phyloP scores from a whole-genome alignment of 2,888 invertebrate species.

The Folsomia candida region DNA sequence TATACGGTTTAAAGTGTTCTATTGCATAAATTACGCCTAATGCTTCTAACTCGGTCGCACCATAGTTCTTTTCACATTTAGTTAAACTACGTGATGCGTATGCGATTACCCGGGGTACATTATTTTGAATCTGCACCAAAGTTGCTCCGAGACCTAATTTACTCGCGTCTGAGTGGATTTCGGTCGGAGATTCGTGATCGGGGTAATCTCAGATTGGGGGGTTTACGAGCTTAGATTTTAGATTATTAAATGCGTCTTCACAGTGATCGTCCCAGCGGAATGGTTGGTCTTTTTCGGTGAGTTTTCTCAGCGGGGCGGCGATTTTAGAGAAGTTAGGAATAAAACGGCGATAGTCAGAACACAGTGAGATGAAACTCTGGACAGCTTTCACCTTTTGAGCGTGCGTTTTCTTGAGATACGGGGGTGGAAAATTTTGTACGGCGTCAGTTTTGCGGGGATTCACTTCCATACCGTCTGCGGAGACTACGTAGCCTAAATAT shows the following conservation, averaged over 20 bases:
- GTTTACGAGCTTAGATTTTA: conserved; percentile 14
- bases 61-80: conserved; percentile 52
- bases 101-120: conserved; percentile 14
- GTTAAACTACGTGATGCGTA: conserved; percentile 43
- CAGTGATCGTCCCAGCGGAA: conserved; percentile 28
- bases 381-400: too few relatives aligned
- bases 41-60: conserved; percentile 54
- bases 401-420: too few relatives aligned
- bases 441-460: conserved; percentile 1
- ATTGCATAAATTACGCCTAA: too few relatives aligned
- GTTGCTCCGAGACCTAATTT: too few relatives aligned
- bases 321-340: too few relatives aligned
- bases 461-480: neutral
- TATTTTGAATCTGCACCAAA: too few relatives aligned
- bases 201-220: conserved; percentile 25
- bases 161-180: too few relatives aligned
- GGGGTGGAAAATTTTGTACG: too few relatives aligned
- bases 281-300: neutral
- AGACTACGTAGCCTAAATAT: too few relatives aligned
- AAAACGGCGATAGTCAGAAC: too few relatives aligned
- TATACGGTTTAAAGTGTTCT: conserved; percentile 53
- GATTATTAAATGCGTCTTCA: conserved; percentile 28
- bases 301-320: too few relatives aligned
- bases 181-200: neutral
- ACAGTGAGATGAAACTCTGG: too few relatives aligned